These are phyloP conservation scores for Pomatostomus ruficeps DNA, from an alignment of 2,113 vertebrate species.

Conservation along the genomic window DNA sequence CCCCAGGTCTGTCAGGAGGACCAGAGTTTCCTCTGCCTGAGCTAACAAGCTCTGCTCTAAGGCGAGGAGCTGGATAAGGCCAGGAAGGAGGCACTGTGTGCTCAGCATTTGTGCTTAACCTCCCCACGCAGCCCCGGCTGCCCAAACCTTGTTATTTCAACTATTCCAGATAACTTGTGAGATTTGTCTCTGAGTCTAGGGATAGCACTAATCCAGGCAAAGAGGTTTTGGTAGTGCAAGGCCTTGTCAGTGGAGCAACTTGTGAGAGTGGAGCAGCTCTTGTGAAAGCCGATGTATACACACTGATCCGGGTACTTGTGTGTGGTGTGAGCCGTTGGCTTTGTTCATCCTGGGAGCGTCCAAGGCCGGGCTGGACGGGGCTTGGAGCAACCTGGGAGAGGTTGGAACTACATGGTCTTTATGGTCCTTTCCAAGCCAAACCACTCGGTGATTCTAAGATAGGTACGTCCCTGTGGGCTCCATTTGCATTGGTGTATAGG, in stretches of 20 bases:
- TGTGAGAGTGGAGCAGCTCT: neutral
- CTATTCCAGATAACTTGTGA: neutral
- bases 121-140: neutral
- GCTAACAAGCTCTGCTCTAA: neutral
- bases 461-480: neutral
- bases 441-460: neutral
- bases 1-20: neutral
- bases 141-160: neutral
- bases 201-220: neutral
- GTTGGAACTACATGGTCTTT: too few relatives aligned
- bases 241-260: neutral
- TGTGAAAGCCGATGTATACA: neutral
- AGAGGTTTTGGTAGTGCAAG: neutral
- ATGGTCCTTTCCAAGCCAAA: neutral
- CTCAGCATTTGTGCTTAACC: neutral
- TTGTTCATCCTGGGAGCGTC: neutral
- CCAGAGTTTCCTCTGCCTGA: neutral
- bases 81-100: neutral
- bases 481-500: accelerated
- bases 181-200: neutral
- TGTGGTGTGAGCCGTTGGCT: neutral
- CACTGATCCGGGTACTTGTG: accelerated
- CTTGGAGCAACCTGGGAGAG: neutral
- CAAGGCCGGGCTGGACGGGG: too few relatives aligned
- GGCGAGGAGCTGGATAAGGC: neutral